phyloP scores from a whole-genome alignment of 2,113 vertebrate genomes.

The Nerophis ophidion region DNA sequence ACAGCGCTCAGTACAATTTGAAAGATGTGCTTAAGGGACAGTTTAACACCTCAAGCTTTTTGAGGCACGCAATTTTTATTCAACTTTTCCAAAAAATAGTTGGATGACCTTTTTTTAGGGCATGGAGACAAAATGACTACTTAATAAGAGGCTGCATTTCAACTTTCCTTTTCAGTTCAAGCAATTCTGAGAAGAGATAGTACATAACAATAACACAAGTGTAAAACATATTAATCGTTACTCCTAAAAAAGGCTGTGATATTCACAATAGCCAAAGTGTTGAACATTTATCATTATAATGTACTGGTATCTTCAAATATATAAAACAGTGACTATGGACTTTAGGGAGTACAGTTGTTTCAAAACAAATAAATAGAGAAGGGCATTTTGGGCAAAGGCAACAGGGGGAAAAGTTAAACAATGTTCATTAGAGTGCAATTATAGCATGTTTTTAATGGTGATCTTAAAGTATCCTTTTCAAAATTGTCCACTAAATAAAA shows the following conservation, averaged over 20 bases:
- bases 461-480: background rate
- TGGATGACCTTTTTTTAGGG: background rate
- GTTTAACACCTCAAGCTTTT: background rate
- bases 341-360: background rate
- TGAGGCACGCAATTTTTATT: background rate
- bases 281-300: background rate
- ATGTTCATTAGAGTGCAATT: background rate
- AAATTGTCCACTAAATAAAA: background rate
- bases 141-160: slow-evolving; percentile 2
- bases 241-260: background rate
- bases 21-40: background rate
- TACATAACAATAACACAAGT: background rate
- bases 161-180: slow-evolving; percentile 2
- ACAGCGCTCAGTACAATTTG: background rate
- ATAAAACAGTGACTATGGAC: background rate
- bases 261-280: background rate
- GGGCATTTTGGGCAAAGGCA: background rate
- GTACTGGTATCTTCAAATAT: background rate
- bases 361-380: background rate
- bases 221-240: slow-evolving; percentile 1
- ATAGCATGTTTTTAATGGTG: background rate
- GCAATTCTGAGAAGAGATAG: background rate
- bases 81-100: background rate
- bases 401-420: background rate
- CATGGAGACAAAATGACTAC: slow-evolving; percentile 3